phyloP scores from a whole-genome alignment of 2,113 vertebrate genomes.

The Peromyscus californicus region DNA sequence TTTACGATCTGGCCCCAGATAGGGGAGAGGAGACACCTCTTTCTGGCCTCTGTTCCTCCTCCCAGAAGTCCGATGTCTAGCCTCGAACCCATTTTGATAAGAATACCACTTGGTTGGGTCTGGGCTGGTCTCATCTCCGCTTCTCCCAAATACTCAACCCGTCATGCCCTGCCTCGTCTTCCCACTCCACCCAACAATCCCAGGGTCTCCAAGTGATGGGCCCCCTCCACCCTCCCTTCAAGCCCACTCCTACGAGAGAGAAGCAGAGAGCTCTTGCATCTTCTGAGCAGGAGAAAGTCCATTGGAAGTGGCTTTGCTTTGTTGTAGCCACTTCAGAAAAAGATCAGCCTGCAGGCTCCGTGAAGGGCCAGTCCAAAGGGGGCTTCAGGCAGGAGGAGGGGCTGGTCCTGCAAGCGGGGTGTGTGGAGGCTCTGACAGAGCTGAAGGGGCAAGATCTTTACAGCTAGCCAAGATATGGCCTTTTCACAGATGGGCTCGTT shows the following conservation, averaged over 20 bases:
- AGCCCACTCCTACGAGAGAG: background rate
- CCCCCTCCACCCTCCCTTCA: background rate
- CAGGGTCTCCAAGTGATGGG: background rate
- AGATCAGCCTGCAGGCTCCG: background rate
- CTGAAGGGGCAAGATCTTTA: background rate
- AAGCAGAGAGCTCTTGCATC: background rate
- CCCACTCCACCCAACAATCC: background rate
- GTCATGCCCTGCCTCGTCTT: background rate
- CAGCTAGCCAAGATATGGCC: background rate
- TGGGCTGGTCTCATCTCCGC: slow-evolving; percentile 47
- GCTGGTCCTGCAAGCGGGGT: background rate
- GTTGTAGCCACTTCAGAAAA: slow-evolving; percentile 40
- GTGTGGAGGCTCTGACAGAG: background rate
- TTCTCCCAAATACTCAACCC: background rate
- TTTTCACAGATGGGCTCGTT: background rate
- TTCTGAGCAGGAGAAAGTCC: background rate
- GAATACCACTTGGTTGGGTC: slow-evolving; percentile 44
- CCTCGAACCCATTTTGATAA: background rate
- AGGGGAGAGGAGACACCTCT: accelerated
- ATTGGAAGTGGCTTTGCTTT: slow-evolving; percentile 41
- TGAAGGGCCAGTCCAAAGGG: background rate
- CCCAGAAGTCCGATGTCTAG: background rate
- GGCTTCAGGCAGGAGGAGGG: background rate
- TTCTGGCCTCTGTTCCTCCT: background rate
- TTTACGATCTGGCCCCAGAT: background rate